A percentile compares a stretch with the other conserved stretches of the same genome.
Evolutionary conservation across 1,140 invertebrate species (phyloP).

Genomic region (Nebria ingens): DNA sequence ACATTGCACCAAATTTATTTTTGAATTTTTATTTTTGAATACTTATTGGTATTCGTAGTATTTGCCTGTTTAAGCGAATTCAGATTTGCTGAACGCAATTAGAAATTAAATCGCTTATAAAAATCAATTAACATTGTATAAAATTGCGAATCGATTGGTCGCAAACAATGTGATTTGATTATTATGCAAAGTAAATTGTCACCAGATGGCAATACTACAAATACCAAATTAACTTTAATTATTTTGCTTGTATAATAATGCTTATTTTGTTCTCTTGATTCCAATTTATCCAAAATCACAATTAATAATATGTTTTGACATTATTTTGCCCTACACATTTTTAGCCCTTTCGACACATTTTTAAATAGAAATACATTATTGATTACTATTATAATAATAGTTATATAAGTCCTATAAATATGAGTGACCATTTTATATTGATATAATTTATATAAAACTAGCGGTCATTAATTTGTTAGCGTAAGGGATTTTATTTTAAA

Average conservation of each 20-base stretch:
- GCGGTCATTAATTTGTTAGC: background rate
- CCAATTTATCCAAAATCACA: background rate
- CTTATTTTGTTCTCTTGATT: background rate
- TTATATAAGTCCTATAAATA: conserved; percentile 22
- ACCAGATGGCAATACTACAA: background rate
- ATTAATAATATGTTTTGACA: conserved; percentile 35
- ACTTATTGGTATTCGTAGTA: background rate
- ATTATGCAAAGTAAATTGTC: background rate
- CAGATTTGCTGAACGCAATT: no score
- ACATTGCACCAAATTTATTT: background rate
- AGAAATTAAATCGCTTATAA: no score
- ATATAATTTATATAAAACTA: no score
- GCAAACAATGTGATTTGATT: no score
- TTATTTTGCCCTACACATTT: conserved; percentile 32
- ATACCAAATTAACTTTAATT: background rate
- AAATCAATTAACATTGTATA: no score
- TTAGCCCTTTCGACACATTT: conserved; percentile 5
- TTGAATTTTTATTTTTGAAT: background rate
- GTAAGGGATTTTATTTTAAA: conserved; percentile 18
- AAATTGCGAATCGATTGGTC: no score
- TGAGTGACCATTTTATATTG: conserved; percentile 16
- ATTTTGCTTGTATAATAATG: conserved; percentile 9
- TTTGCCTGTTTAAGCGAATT: no score
- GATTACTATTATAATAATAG: conserved; percentile 32
- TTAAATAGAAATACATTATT: conserved; percentile 1